phyloP scores from a whole-genome alignment of 2,888 invertebrate species.

The Lucinisca nassula region DNA sequence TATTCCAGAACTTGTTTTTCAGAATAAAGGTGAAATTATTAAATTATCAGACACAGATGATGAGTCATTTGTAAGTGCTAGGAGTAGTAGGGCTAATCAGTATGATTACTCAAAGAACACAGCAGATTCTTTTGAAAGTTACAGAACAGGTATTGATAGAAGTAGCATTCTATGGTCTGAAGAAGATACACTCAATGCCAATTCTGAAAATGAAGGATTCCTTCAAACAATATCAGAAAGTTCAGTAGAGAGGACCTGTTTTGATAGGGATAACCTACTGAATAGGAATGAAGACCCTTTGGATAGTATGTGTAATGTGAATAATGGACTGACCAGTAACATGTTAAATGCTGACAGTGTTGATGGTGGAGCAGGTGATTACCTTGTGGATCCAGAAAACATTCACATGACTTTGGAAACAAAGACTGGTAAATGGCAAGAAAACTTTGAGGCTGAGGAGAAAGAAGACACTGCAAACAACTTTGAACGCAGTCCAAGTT shows the following conservation, averaged over 20 bases:
- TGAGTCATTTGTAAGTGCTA: conserved; percentile 5
- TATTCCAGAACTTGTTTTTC: neutral
- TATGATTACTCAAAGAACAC: neutral
- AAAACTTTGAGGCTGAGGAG: neutral
- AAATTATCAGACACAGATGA: neutral
- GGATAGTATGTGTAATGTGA: too few species aligned
- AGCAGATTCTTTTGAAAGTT: neutral
- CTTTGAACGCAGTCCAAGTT: too few species aligned
- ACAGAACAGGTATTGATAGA: neutral
- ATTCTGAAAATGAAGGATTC: neutral
- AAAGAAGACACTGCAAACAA: too few species aligned
- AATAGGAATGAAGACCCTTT: neutral
- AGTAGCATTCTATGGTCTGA: neutral
- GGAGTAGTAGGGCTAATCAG: neutral
- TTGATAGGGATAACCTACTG: neutral
- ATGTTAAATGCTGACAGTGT: neutral
- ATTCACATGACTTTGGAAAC: neutral
- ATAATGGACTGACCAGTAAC: too few species aligned
- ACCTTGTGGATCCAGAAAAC: neutral
- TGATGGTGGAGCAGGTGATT: neutral
- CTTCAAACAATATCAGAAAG: neutral
- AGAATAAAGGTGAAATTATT: neutral
- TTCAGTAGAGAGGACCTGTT: neutral
- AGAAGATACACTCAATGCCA: neutral
- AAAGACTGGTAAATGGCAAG: neutral